Conservation (phyloP, 2,113 vertebrate species). For the Lepidothrix coronata region DNA sequence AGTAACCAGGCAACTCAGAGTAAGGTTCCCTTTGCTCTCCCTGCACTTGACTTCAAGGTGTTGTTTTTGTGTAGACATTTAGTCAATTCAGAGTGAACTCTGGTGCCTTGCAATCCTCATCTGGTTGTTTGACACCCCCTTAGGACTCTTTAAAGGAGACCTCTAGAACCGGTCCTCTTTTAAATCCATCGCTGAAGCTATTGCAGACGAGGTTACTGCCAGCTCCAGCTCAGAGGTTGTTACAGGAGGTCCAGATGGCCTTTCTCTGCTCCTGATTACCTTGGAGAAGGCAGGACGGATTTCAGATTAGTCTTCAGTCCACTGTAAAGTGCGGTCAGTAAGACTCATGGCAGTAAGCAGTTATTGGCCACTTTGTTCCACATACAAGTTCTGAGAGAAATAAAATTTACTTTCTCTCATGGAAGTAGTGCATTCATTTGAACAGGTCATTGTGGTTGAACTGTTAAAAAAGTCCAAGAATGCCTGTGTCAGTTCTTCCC, state of each 20-base stretch:
- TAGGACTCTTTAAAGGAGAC: background rate
- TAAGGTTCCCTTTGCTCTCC: background rate
- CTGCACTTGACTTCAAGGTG: background rate
- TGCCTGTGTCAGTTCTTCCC: conserved; percentile 40
- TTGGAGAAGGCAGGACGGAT: background rate
- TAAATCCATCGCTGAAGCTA: background rate
- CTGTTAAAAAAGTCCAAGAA: conserved; percentile 22
- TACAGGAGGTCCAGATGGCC: conserved; percentile 2
- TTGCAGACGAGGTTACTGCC: background rate
- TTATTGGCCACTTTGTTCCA: background rate
- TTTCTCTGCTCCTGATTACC: conserved; percentile 23
- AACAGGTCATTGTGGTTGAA: conserved; percentile 39
- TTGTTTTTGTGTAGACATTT: background rate
- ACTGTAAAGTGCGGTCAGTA: background rate
- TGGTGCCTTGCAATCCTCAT: background rate
- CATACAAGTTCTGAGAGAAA: background rate
- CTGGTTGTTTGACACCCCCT: background rate
- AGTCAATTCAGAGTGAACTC: background rate
- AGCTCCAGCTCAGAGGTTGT: background rate
- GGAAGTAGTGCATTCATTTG: background rate
- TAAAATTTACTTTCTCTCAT: conserved; percentile 28
- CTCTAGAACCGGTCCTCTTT: background rate
- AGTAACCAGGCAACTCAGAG: background rate
- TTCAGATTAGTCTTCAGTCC: background rate
- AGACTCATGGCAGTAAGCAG: background rate